Base-by-base conservation (phyloP, 2,888 invertebrate species). In the Drosophila imparisetae region DNA sequence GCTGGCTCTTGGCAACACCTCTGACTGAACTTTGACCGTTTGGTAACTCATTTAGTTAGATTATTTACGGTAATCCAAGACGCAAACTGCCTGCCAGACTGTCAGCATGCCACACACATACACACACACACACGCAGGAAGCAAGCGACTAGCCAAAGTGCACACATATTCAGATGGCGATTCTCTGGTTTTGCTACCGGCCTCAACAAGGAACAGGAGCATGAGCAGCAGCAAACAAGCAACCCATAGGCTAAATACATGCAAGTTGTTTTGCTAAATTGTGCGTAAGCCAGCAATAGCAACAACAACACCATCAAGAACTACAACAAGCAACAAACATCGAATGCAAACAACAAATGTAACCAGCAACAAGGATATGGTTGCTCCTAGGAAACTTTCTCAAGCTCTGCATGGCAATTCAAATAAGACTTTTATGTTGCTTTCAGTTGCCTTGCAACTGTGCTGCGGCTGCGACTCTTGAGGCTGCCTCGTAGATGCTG, bases 251-350 rank as follows among this genome's bases (percentile, higher is more conserved):
- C 87, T 81, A 87, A 87, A 87, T 84, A 75, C 85, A 84, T 85
- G 88, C 85, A 85, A 89, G 86, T 89, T 87, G 90, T 86, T 88
- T 81, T 86, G 86, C 90, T 88, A 86, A 86, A 90, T 86, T 90
- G 86, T 86, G 86, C 86, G 86, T 86, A 86, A 86, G 86, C 90
- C 73, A 67, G 71, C 71, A 79, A 73, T 66, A 66, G 38, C 50
- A 63, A 66, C 57, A 83, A 52, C 64, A 67, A 50, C 66, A 72
- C 29, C 52, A 53, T 21, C 49, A 62, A 50, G 32, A 59, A 15
- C n/a, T 38, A 49, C 34, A 53, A 15, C 21, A 53, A 34, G 8
- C 32, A 34, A 8, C 32, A 34, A 34, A 21, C 34, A 53, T 32
- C 15, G 38, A 24, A 21, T 29, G 32, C 27, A 61, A 58, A 66